These are phyloP conservation scores for Argyra leucocephala DNA, from an alignment of 2,888 invertebrate species.

Conservation along the genomic window DNA sequence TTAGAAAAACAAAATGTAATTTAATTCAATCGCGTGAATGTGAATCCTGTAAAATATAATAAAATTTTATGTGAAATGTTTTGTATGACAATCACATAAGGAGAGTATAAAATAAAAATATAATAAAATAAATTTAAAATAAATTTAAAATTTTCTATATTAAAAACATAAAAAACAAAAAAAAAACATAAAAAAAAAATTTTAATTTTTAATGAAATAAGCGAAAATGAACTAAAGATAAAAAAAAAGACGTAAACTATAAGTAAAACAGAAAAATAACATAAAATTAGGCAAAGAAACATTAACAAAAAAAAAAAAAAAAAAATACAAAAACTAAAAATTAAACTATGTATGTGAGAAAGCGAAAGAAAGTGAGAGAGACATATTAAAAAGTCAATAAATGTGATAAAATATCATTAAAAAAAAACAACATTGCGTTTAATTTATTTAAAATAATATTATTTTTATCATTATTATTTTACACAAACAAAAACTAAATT, in stretches of 20 bases:
- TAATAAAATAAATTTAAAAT: conserved; percentile 23
- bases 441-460: neutral
- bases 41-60: conserved; percentile 23
- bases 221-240: conserved; percentile 14
- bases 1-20: conserved; percentile 23
- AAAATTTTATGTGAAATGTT: conserved; percentile 44
- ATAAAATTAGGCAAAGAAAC: conserved; percentile 23
- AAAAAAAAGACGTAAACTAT: conserved; percentile 15
- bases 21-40: neutral
- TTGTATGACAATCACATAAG: conserved; percentile 46
- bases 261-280: conserved; percentile 13
- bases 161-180: conserved; percentile 30
- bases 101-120: conserved; percentile 23
- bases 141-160: conserved; percentile 16
- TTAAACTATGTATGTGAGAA: neutral
- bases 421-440: neutral
- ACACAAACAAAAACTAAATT: too few species aligned
- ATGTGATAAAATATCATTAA: conserved; percentile 38
- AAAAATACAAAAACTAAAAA: conserved; percentile 20
- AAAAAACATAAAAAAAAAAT: conserved; percentile 30
- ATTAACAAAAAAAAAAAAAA: conserved; percentile 26
- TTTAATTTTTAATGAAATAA: conserved; percentile 24
- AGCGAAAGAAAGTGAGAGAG: conserved; percentile 23
- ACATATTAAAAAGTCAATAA: conserved; percentile 38
- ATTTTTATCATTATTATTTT: neutral